Conservation (phyloP, 2,888 invertebrate species). For the Dryococelus australis region DNA sequence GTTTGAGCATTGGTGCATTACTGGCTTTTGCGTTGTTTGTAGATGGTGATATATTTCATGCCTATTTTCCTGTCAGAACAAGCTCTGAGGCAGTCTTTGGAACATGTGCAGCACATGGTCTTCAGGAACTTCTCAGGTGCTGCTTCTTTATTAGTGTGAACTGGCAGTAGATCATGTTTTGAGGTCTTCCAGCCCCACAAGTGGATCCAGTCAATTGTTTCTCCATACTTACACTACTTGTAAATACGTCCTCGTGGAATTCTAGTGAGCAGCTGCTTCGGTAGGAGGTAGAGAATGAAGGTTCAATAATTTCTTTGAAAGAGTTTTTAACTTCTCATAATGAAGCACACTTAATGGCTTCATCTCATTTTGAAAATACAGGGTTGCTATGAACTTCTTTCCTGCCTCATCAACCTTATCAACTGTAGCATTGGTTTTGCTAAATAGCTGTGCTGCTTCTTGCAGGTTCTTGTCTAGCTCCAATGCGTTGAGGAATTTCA, state of each 20-base stretch:
- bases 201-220: background rate
- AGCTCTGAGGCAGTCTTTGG: no score
- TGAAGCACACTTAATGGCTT: background rate
- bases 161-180: background rate
- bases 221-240: background rate
- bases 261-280: background rate
- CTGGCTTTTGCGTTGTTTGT: no score
- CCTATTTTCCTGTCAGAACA: no score
- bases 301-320: background rate
- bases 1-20: no score
- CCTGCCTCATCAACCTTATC: background rate
- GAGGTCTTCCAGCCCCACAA: background rate
- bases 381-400: slow-evolving; percentile 6
- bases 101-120: background rate
- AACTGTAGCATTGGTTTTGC: background rate
- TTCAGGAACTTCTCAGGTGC: background rate
- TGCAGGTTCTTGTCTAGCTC: background rate
- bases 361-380: background rate
- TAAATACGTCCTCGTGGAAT: background rate
- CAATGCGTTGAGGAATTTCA: no score
- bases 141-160: background rate
- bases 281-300: background rate
- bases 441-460: background rate
- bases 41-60: no score
- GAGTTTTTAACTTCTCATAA: background rate